A percentile compares a stretch with the other conserved stretches of the same genome.
These are phyloP conservation scores for Bagarius yarrelli DNA, from an alignment of 2,113 vertebrate species.

Conservation along the genomic window DNA sequence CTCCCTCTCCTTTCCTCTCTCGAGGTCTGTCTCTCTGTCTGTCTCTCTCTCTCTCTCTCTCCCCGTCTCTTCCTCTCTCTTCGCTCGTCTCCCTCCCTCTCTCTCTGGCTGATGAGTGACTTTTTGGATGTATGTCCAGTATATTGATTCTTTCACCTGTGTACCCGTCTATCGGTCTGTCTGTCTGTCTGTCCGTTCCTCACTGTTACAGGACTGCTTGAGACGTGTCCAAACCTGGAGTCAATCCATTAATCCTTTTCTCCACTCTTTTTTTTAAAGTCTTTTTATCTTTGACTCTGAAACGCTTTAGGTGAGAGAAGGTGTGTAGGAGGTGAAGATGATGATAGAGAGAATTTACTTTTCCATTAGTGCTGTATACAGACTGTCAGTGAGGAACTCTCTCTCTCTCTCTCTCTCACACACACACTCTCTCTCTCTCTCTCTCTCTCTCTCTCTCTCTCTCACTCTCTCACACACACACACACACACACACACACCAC, in stretches of 20 bases:
- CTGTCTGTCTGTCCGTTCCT: background rate
- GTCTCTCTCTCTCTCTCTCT: conserved; percentile 25
- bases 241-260: background rate
- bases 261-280: background rate
- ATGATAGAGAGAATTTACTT: background rate
- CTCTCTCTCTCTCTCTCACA: background rate
- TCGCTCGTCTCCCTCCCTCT: conserved; percentile 54
- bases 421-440: background rate
- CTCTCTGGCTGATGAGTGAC: background rate
- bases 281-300: background rate
- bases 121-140: background rate
- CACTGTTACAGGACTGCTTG: too few species aligned
- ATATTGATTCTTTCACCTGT: background rate
- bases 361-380: conserved; percentile 9
- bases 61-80: too few species aligned
- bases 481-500: too few species aligned
- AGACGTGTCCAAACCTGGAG: background rate
- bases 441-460: background rate
- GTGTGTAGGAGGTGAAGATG: background rate
- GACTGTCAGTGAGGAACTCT: conserved; percentile 23
- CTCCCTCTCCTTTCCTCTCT: too few species aligned
- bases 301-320: background rate
- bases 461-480: background rate
- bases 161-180: background rate
- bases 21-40: too few species aligned